Conservation (phyloP, 2,113 vertebrate genomes). For the Hystrix brachyura region DNA sequence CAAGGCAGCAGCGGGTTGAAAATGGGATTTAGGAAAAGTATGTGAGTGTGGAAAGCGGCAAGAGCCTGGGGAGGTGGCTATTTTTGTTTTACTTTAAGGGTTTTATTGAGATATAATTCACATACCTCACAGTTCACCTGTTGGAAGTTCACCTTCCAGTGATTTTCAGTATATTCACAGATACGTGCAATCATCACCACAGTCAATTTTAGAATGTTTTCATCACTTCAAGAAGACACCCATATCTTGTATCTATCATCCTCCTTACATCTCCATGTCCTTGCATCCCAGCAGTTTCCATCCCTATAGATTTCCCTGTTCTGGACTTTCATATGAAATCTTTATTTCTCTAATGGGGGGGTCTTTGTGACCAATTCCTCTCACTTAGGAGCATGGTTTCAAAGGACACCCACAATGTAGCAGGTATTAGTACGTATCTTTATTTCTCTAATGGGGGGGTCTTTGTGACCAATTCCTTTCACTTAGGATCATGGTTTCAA, state of each 20-base stretch:
- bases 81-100: background rate
- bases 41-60: background rate
- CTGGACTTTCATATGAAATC: background rate
- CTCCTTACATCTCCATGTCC: accelerated
- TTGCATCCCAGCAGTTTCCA: background rate
- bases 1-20: background rate
- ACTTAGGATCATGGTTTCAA: background rate
- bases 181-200: accelerated
- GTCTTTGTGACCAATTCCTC: background rate
- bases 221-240: background rate
- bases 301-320: background rate
- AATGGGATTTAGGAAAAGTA: background rate
- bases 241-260: background rate
- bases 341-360: too few species aligned
- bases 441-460: too few species aligned
- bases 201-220: background rate
- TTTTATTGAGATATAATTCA: background rate
- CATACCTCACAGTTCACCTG: background rate
- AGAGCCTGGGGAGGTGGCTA: background rate
- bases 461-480: background rate
- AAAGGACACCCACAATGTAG: too few species aligned
- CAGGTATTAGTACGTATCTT: too few species aligned
- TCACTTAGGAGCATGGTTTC: background rate
- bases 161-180: background rate
- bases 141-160: background rate